A percentile compares a stretch with the other conserved stretches of the same genome.
Evolutionary conservation across 30 jellyfish, hydroid and myxozoan species (phyloP).

Genomic region (Hydractinia echinata): DNA sequence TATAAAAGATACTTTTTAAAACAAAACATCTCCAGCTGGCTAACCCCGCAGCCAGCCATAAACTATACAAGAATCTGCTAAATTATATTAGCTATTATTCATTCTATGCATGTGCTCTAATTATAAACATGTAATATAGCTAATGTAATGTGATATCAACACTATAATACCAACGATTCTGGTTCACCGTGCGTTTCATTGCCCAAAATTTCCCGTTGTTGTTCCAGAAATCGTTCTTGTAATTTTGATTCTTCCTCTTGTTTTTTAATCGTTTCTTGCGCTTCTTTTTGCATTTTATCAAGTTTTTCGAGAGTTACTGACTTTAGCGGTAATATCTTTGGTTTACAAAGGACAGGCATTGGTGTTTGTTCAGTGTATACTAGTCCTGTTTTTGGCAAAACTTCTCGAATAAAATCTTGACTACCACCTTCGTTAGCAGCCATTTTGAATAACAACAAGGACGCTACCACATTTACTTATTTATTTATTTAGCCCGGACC

Average conservation of each 20-base stretch:
- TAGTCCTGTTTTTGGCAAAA: slow-evolving; percentile 84
- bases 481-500: too few species aligned
- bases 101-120: too few species aligned
- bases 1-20: too few species aligned
- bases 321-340: slow-evolving; percentile 84
- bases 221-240: slow-evolving; percentile 75
- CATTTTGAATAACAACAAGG: neutral
- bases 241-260: slow-evolving; percentile 76
- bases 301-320: slow-evolving; percentile 86
- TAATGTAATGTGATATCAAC: too few species aligned
- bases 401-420: slow-evolving; percentile 49
- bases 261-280: slow-evolving; percentile 76
- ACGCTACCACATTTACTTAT: too few species aligned
- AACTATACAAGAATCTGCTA: too few species aligned
- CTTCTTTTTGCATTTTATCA: slow-evolving; percentile 93
- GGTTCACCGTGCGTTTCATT: slow-evolving; percentile 1
- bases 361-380: slow-evolving; percentile 70
- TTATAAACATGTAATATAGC: too few species aligned
- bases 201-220: slow-evolving; percentile 41
- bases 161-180: neutral
- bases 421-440: slow-evolving; percentile 8
- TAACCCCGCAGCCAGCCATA: too few species aligned
- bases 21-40: too few species aligned
- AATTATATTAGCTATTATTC: too few species aligned
- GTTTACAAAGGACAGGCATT: slow-evolving; percentile 91